Conservation (phyloP, 2,888 invertebrate species). For the Parasteatoda lunata region DNA sequence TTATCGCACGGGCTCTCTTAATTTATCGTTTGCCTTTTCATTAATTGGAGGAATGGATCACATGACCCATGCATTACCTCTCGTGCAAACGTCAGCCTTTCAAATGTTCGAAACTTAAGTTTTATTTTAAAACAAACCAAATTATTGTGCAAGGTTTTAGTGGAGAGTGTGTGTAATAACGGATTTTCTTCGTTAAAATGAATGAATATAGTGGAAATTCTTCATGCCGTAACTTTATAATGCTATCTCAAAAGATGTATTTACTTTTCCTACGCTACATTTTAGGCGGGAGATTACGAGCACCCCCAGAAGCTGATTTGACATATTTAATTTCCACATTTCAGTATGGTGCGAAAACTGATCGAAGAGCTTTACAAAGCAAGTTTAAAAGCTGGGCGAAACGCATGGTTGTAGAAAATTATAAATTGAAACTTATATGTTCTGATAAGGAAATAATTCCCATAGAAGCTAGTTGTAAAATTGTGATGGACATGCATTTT, state of each 20-base stretch:
- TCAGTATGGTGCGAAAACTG: conserved; percentile 56
- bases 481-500: conserved; percentile 51
- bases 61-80: neutral
- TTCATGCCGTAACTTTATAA: conserved; percentile 31
- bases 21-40: conserved; percentile 13
- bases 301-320: conserved; percentile 47
- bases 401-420: conserved; percentile 46
- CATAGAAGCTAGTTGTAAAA: conserved; percentile 31
- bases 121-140: no score
- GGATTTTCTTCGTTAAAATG: neutral
- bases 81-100: conserved; percentile 7
- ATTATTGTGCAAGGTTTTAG: no score
- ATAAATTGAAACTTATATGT: conserved; percentile 22
- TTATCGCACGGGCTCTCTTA: neutral
- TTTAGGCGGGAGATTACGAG: conserved; percentile 31
- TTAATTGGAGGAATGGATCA: neutral
- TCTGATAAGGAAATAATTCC: conserved; percentile 63
- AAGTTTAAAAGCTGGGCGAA: conserved; percentile 67
- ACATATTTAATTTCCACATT: conserved; percentile 50
- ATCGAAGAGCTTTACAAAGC: conserved; percentile 58
- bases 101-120: neutral
- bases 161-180: no score
- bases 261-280: conserved; percentile 52
- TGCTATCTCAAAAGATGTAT: conserved; percentile 44
- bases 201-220: neutral